These are phyloP conservation scores for Coelinius sp. DNA, from an alignment of 2,888 invertebrate genomes.

Conservation along the genomic window DNA sequence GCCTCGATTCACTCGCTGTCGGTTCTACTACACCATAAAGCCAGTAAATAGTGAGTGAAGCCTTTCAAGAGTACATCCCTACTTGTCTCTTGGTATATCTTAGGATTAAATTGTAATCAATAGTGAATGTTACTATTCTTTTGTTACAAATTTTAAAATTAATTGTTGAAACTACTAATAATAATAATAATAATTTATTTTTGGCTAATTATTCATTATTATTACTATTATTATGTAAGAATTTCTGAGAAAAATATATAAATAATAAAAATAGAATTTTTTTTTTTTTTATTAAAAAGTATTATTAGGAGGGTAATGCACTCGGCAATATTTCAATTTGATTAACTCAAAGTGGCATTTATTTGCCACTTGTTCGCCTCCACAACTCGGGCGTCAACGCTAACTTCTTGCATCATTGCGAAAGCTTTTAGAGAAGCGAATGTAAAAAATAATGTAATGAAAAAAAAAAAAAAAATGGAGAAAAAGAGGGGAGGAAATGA, in stretches of 20 bases:
- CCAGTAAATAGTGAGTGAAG: conserved; percentile 3
- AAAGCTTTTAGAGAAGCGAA: conserved; percentile 28
- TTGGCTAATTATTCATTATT: too few relatives aligned
- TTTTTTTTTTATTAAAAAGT: background rate
- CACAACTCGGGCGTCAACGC: conserved; percentile 3
- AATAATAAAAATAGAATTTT: background rate
- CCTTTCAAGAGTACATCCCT: conserved; percentile 20
- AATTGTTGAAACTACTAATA: background rate
- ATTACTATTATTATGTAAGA: too few relatives aligned
- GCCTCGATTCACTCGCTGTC: conserved; percentile 23
- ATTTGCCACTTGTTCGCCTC: conserved; percentile 35
- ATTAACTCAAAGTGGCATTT: conserved; percentile 33
- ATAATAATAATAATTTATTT: background rate
- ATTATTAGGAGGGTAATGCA: conserved; percentile 28
- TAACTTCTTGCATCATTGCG: conserved; percentile 28
- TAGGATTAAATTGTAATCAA: conserved; percentile 9
- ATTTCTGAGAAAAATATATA: background rate
- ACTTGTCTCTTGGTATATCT: conserved; percentile 1
- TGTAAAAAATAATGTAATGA: too few relatives aligned
- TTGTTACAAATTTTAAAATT: background rate
- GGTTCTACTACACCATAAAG: conserved; percentile 6
- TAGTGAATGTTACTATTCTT: background rate
- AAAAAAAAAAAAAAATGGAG: conserved; percentile 31
- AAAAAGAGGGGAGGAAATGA: conserved; percentile 37
- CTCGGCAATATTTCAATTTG: conserved; percentile 35